Evolutionary conservation across 2,113 vertebrate species (phyloP).

Genomic region (human): DNA sequence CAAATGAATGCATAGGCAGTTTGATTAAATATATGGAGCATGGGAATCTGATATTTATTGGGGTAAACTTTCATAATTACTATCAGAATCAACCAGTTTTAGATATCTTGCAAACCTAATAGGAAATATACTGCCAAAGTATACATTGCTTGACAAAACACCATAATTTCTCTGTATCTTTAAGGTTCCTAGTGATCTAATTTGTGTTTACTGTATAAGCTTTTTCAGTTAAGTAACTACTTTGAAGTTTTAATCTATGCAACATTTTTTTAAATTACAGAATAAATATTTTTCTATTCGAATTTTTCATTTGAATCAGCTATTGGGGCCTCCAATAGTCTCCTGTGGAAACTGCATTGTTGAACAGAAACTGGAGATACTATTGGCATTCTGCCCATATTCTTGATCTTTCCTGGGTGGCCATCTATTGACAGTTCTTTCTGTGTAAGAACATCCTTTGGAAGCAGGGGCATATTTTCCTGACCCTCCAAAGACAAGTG

Average conservation of each 20-base stretch:
- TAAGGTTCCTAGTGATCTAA: neutral
- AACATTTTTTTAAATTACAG: neutral
- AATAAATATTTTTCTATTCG: neutral
- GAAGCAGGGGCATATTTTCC: accelerated
- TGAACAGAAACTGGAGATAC: neutral
- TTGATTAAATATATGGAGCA: neutral
- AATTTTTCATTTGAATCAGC: neutral
- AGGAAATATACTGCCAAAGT: neutral
- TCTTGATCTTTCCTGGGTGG: neutral
- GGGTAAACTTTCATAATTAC: neutral
- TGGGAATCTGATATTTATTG: neutral
- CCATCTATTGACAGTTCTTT: neutral
- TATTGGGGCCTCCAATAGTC: neutral
- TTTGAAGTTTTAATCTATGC: neutral
- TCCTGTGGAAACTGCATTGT: neutral
- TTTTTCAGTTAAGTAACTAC: neutral
- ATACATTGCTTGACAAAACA: neutral
- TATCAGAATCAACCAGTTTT: neutral
- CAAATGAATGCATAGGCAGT: neutral
- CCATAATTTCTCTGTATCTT: neutral
- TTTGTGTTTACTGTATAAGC: neutral
- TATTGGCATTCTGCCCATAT: neutral
- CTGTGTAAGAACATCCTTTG: neutral
- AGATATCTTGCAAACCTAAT: neutral
- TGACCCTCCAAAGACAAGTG: neutral